phyloP scores from a whole-genome alignment of 2,888 invertebrate species.

The Mactromeris polynyma region DNA sequence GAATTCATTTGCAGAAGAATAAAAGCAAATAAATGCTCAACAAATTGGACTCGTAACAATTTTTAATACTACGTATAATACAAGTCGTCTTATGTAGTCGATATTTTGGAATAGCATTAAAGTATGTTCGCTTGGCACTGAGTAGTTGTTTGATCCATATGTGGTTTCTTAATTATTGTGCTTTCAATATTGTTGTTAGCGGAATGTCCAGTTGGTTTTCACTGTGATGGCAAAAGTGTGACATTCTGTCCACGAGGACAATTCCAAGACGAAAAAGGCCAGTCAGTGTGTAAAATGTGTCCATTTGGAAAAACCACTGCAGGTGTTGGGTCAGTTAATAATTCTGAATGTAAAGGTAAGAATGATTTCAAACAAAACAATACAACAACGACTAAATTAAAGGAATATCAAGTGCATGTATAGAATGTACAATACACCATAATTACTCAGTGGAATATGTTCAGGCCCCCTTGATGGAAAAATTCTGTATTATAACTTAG shows the following conservation, averaged over 20 bases:
- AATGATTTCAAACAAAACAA: not conserved
- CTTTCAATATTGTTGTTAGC: not conserved
- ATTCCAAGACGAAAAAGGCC: constrained; percentile 30
- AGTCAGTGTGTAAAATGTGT: constrained; percentile 34
- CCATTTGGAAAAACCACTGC: constrained; percentile 28
- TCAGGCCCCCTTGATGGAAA: not conserved
- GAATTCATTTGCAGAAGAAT: no score
- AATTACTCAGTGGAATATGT: not conserved
- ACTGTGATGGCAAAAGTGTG: constrained; percentile 22
- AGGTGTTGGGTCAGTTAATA: constrained; percentile 22
- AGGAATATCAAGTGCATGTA: not conserved
- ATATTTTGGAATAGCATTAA: no score
- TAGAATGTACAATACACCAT: not conserved
- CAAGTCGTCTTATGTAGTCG: no score
- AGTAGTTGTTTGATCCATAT: not conserved
- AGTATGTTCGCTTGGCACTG: no score
- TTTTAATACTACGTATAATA: no score
- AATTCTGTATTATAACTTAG: not conserved
- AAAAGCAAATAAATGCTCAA: no score
- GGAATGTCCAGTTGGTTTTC: constrained; percentile 28
- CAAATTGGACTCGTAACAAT: no score
- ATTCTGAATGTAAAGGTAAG: constrained; percentile 32
- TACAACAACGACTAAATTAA: not conserved
- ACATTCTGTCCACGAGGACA: constrained; percentile 37
- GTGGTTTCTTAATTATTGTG: not conserved